Evolutionary conservation across 2,888 invertebrate species (phyloP).

Genomic region (Gnatocerus cornutus): DNA sequence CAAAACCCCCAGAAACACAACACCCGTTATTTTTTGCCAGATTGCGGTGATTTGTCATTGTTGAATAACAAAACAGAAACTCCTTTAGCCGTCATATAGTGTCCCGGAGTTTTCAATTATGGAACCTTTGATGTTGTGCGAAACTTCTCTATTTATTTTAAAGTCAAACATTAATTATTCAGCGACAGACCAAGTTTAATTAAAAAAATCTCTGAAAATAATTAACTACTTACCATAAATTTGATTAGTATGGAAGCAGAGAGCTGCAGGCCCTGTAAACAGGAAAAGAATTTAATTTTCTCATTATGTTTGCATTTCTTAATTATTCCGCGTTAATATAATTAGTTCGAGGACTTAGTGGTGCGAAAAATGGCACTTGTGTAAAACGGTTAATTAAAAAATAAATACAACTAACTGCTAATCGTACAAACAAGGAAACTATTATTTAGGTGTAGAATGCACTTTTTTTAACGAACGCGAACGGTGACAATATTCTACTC

Average conservation of each 20-base stretch:
- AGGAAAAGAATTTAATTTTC: conserved; percentile 23
- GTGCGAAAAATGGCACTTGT: conserved; percentile 17
- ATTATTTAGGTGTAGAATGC: no score
- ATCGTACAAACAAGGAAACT: not conserved
- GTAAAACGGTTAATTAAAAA: conserved; percentile 25
- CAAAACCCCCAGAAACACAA: not conserved
- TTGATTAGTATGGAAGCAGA: conserved; percentile 27
- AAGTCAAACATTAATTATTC: conserved; percentile 26
- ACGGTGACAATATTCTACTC: no score
- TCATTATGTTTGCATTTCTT: conserved; percentile 18
- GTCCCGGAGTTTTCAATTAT: conserved; percentile 27
- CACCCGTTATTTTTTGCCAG: conserved; percentile 9
- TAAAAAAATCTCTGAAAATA: conserved; percentile 34
- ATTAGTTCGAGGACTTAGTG: conserved; percentile 16
- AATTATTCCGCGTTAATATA: conserved; percentile 29
- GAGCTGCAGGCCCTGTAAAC: conserved; percentile 19
- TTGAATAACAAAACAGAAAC: conserved; percentile 29
- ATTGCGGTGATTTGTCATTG: conserved; percentile 26
- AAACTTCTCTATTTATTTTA: conserved; percentile 12
- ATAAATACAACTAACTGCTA: conserved; percentile 11
- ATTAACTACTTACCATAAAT: conserved; percentile 45
- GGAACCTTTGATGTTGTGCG: conserved; percentile 14
- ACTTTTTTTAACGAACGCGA: no score
- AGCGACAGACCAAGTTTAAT: conserved; percentile 34
- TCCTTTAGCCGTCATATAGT: not conserved